Conservation (phyloP, 2,888 invertebrate species). For the Leptothorax acervorum region DNA sequence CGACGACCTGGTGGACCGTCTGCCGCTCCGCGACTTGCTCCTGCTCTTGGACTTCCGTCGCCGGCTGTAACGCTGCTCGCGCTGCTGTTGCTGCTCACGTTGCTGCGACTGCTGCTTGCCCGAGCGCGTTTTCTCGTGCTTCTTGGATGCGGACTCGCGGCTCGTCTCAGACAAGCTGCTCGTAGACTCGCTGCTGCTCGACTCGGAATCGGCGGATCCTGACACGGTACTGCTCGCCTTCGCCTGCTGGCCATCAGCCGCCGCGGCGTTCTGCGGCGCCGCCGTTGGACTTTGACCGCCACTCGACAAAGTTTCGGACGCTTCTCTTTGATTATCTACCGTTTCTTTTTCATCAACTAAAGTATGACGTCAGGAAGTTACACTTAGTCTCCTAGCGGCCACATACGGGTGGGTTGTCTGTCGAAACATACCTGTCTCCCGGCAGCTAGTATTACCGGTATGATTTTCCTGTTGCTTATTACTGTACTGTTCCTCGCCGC, state of each 20-base stretch:
- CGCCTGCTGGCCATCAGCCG: constrained; percentile 60
- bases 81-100: constrained; percentile 57
- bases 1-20: constrained; percentile 71
- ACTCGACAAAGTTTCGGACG: constrained; percentile 82
- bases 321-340: constrained; percentile 83
- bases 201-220: constrained; percentile 74
- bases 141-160: constrained; percentile 70
- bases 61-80: constrained; percentile 61
- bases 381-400: constrained; percentile 63
- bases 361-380: constrained; percentile 76
- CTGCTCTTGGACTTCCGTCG: constrained; percentile 76
- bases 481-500: constrained; percentile 73
- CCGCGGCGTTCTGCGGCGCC: constrained; percentile 71
- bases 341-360: constrained; percentile 85
- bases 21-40: constrained; percentile 73
- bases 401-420: constrained; percentile 60
- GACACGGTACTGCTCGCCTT: constrained; percentile 75
- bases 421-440: constrained; percentile 82
- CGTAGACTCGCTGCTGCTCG: constrained; percentile 72
- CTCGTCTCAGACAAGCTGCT: constrained; percentile 74
- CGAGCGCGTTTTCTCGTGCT: constrained; percentile 58
- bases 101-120: constrained; percentile 62
- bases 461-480: constrained; percentile 79
- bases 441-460: constrained; percentile 84
- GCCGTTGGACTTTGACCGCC: constrained; percentile 78